Conservation (phyloP, 2,113 vertebrate genomes). For the Toxostoma redivivum region DNA sequence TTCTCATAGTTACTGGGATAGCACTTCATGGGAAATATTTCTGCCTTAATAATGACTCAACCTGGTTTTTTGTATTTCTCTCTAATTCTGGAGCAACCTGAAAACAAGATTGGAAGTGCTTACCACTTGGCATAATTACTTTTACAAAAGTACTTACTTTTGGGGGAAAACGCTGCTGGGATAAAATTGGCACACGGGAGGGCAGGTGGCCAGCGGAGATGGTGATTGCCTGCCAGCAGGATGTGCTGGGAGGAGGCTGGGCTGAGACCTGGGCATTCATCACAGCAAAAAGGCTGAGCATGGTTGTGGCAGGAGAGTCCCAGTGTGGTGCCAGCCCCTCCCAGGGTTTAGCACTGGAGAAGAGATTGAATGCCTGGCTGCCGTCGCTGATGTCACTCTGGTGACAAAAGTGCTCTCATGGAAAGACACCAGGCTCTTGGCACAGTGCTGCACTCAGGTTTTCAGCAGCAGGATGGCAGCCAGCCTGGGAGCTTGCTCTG, state of each 20-base stretch:
- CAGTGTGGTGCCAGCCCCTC: no score
- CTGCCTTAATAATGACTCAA: not conserved
- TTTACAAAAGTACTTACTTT: not conserved
- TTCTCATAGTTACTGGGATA: not conserved
- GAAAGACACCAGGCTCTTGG: not conserved
- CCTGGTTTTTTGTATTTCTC: not conserved
- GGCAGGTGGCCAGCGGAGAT: not conserved
- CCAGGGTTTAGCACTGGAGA: not conserved
- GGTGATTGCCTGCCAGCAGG: not conserved
- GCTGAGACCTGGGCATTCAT: not conserved
- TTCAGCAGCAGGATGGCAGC: not conserved
- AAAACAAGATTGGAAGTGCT: not conserved
- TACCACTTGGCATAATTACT: not conserved
- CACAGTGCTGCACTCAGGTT: not conserved
- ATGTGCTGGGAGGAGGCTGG: not conserved
- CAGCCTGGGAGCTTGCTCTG: not conserved
- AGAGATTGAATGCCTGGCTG: not conserved
- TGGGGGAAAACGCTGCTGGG: not conserved
- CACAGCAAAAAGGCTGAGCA: rapidly evolving
- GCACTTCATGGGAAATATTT: not conserved
- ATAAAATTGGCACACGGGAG: not conserved
- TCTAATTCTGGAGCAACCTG: not conserved
- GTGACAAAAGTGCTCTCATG: not conserved
- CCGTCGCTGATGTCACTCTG: rapidly evolving
- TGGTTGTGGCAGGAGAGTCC: not conserved